A percentile compares a stretch with the other conserved stretches of the same genome.
Evolutionary conservation across 2,888 invertebrate species (phyloP).

Genomic region (Leucania comma): DNA sequence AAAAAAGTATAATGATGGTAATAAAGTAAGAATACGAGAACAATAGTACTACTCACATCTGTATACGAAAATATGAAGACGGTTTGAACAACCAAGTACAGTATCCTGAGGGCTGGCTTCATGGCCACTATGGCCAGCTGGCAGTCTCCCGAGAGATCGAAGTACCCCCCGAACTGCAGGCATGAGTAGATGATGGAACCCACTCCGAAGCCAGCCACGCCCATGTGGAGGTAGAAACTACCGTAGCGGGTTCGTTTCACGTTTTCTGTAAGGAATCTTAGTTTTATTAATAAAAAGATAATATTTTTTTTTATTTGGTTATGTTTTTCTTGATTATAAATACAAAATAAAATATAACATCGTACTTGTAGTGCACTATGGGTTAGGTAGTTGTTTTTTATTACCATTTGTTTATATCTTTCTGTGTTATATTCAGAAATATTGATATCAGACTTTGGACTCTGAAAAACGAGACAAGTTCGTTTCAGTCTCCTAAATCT

Average conservation of each 20-base stretch:
- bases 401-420: too few species aligned
- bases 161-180: constrained; percentile 93
- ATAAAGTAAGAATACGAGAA: background rate
- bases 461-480: background rate
- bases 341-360: too few species aligned
- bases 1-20: background rate
- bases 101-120: constrained; percentile 91
- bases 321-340: too few species aligned
- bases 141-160: constrained; percentile 92
- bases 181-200: constrained; percentile 94
- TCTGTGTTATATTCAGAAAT: too few species aligned
- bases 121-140: constrained; percentile 91
- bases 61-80: constrained; percentile 94
- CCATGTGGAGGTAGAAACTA: constrained; percentile 92
- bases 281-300: background rate
- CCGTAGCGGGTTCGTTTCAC: constrained; percentile 87
- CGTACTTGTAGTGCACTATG: too few species aligned
- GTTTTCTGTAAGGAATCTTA: constrained; percentile 70
- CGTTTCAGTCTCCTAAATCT: background rate
- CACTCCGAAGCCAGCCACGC: constrained; percentile 92
- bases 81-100: constrained; percentile 93
- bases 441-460: background rate
- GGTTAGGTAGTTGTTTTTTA: too few species aligned
- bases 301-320: too few species aligned
- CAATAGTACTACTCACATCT: constrained; percentile 86